phyloP scores from a whole-genome alignment of 1,140 invertebrate genomes.

The Lepidurus packardi region DNA sequence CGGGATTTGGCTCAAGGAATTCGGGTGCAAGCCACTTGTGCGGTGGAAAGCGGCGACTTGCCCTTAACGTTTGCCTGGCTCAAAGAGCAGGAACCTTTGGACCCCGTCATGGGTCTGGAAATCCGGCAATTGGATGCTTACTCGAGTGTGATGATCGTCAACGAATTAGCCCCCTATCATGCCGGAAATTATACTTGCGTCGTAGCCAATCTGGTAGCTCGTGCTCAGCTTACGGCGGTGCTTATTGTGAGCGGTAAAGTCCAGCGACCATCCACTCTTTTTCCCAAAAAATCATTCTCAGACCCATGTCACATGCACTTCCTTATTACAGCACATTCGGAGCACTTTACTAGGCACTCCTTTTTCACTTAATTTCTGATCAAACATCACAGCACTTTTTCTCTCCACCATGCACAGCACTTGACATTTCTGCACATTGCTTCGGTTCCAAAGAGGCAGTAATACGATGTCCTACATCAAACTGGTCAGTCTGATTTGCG shows the following conservation, averaged over 20 bases:
- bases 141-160: conserved; percentile 77
- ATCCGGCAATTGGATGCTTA: conserved; percentile 56
- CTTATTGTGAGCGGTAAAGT: conserved; percentile 7
- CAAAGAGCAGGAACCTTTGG: conserved; percentile 59
- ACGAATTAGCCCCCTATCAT: conserved; percentile 69
- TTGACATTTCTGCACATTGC: too few species aligned
- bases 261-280: too few species aligned
- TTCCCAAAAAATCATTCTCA: too few species aligned
- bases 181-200: conserved; percentile 80
- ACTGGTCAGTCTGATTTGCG: too few species aligned
- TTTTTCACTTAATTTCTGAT: too few species aligned
- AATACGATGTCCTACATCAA: too few species aligned
- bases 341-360: too few species aligned
- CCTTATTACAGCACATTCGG: too few species aligned
- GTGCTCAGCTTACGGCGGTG: neutral
- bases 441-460: too few species aligned
- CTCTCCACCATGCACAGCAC: too few species aligned
- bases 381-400: too few species aligned
- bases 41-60: conserved; percentile 87
- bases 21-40: conserved; percentile 69
- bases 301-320: too few species aligned
- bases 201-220: conserved; percentile 1
- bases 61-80: conserved; percentile 78
- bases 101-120: conserved; percentile 38
- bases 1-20: conserved; percentile 10